A percentile compares a stretch with the other conserved stretches of the same genome.
These are phyloP conservation scores for Porites lobata DNA, from an alignment of 92 coral and sea anemone species.

Conservation along the genomic window DNA sequence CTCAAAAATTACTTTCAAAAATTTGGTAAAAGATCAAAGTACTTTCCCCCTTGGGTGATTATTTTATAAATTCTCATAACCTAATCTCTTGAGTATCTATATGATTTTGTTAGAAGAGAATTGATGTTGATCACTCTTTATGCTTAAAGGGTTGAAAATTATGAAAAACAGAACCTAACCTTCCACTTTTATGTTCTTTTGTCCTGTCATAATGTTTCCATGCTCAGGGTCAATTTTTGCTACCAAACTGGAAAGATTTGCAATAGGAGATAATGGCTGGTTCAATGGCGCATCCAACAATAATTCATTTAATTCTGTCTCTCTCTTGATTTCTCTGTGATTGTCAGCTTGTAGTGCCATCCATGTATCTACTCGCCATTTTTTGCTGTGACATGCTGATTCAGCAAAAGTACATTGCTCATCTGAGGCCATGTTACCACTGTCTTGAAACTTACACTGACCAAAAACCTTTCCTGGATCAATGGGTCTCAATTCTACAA, in stretches of 20 bases:
- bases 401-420: background rate
- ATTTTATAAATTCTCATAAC: no score
- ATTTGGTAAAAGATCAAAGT: no score
- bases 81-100: no score
- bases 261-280: slow-evolving; percentile 81
- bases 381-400: background rate
- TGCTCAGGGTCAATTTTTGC: slow-evolving; percentile 83
- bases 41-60: no score
- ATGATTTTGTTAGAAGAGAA: no score
- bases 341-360: background rate
- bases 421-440: background rate
- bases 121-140: no score
- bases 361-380: background rate
- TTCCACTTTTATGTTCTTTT: slow-evolving; percentile 33
- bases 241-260: slow-evolving; percentile 86
- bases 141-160: no score
- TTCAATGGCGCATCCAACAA: background rate
- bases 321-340: background rate
- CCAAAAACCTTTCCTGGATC: slow-evolving; percentile 51
- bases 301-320: background rate
- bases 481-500: slow-evolving; percentile 26
- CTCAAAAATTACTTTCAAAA: no score
- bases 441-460: slow-evolving; percentile 5
- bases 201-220: slow-evolving; percentile 51
- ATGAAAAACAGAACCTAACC: slow-evolving; percentile 15